Base-by-base conservation (phyloP, 2,113 vertebrate species). In the Sander vitreus region DNA sequence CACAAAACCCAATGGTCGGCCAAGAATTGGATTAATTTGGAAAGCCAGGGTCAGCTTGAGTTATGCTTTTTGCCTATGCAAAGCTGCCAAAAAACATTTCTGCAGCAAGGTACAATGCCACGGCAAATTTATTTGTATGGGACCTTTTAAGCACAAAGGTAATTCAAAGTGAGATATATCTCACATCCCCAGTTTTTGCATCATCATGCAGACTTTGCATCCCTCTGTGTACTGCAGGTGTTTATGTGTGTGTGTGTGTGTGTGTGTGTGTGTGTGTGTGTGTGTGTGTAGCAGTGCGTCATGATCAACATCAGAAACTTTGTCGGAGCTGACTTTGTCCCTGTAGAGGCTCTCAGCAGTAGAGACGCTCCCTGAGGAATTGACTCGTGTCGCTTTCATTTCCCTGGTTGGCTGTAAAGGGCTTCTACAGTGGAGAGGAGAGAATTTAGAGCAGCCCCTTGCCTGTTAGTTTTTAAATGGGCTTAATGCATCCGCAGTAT, bases 341-440 rank as follows among this genome's bases (percentile, higher is more conserved):
- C 73, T 30, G 5, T 47, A 36, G 83, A 83, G 69, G 54, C 66
- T 57, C 74, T 78, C 48, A 51, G 73, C 75, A 69, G 83, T 39
- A 6, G 58, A 81, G 85, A 66, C 7, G 0, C 66, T 86, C 81
- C 86, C 21, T 13, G 83, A 78, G 88, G 81, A 33, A 4, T 14
- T 27, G 75, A 74, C 69, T 85, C 39, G 23, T 73, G 77, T 88
- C 86, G 76, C 79, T 81, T 88, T 84, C 83, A 81, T 90, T 88
- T 89, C 87, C 80, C 69, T 57, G n/a, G 55, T 45, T 76, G 54
- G 27, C 54, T 78, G 62, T 91, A 72, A 88, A 73, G 74, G 55
- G 65, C 68, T 54, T 80, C 74, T 77, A 51, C 73, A 83, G 53
- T 66, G 72, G 43, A 84, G 54, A 54, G 72, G 43, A 84, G 50